Percentiles rank a stretch among this genome's conserved stretches.
Evolutionary conservation across 1,140 invertebrate genomes (phyloP).

Genomic region (Parapsyche elsis): DNA sequence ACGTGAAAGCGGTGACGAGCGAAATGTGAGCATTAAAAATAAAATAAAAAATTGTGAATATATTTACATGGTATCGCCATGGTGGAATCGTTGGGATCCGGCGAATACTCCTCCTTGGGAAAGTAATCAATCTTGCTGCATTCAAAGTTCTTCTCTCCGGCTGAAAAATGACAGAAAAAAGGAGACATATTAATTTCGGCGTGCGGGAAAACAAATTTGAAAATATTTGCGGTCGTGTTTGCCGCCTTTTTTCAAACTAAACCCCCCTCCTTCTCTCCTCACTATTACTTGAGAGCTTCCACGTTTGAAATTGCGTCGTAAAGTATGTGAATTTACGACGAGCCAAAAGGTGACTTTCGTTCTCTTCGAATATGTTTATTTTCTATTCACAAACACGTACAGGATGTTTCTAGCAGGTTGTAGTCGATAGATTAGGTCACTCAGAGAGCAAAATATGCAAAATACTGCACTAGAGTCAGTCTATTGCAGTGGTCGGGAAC

Average conservation of each 20-base stretch:
- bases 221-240: background rate
- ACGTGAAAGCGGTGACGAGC: background rate
- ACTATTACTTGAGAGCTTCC: no score
- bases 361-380: no score
- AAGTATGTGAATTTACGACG: no score
- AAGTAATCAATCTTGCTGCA: constrained; percentile 89
- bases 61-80: constrained; percentile 90
- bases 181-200: constrained; percentile 22
- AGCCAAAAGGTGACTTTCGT: no score
- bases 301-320: no score
- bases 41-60: constrained; percentile 24
- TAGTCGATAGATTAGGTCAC: no score
- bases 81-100: constrained; percentile 87
- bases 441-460: no score
- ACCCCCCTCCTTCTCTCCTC: no score
- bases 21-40: constrained; percentile 19
- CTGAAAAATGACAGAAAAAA: constrained; percentile 59
- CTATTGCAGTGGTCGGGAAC: no score
- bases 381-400: no score
- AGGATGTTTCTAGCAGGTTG: no score
- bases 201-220: background rate
- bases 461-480: no score
- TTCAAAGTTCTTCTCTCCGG: constrained; percentile 62
- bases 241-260: background rate
- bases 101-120: constrained; percentile 83